Conservation (phyloP, 92 coral and sea anemone genomes). For the Galaxea fascicularis region DNA sequence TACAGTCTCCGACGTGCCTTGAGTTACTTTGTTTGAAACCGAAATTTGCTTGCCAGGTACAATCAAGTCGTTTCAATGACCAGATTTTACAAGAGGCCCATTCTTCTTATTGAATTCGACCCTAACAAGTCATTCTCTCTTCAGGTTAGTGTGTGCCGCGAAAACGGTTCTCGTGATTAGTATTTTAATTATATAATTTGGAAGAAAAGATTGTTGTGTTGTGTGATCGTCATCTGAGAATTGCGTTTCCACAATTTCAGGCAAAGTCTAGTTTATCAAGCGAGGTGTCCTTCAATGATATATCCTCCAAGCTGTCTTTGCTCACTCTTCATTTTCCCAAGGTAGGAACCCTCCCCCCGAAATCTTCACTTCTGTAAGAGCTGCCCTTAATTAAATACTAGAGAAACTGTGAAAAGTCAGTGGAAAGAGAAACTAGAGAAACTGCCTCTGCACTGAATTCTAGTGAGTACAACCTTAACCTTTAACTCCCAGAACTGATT, state of each 20-base stretch:
- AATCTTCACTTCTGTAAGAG: too few relatives aligned
- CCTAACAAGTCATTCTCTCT: slow-evolving; percentile 96
- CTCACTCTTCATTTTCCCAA: slow-evolving; percentile 95
- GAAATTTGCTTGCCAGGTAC: slow-evolving; percentile 60
- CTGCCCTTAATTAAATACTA: too few relatives aligned
- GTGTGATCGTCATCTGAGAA: too few relatives aligned
- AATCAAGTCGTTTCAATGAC: slow-evolving; percentile 98
- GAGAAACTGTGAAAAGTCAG: too few relatives aligned
- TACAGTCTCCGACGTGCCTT: too few relatives aligned
- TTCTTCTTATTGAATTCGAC: slow-evolving; percentile 95
- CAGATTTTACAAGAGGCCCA: slow-evolving; percentile 94
- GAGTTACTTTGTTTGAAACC: not conserved
- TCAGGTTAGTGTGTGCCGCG: slow-evolving; percentile 69
- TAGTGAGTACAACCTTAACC: too few relatives aligned
- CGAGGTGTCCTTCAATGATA: slow-evolving; percentile 90
- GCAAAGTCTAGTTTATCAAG: slow-evolving; percentile 89
- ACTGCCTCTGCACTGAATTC: too few relatives aligned
- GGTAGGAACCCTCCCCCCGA: slow-evolving; percentile 45
- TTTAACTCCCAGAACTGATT: too few relatives aligned
- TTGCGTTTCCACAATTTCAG: slow-evolving; percentile 33
- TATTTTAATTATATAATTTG: not conserved
- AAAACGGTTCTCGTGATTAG: not conserved
- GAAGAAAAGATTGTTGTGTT: too few relatives aligned
- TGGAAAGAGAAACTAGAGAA: too few relatives aligned
- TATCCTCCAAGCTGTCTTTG: slow-evolving; percentile 86